Percentiles rank a stretch among this genome's conserved stretches.
phyloP scores from a whole-genome alignment of 1,140 invertebrate species.

The Calliphora vicina region DNA sequence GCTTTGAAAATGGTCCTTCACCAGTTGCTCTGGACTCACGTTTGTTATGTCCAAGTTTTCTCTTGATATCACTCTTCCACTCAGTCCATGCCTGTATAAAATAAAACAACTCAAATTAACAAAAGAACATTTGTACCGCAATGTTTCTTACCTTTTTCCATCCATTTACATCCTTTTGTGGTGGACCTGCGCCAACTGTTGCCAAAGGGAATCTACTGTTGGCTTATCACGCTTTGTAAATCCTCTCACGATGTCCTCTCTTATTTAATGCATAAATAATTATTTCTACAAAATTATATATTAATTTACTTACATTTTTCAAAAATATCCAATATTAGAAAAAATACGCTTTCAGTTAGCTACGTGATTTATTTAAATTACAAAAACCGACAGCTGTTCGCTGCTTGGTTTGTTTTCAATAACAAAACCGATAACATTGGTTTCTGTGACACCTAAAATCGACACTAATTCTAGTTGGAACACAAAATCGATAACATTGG shows the following conservation, averaged over 20 bases:
- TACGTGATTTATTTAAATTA: no score
- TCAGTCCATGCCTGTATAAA: constrained; percentile 11
- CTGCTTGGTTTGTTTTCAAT: no score
- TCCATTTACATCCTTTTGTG: constrained; percentile 8
- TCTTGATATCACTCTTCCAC: neutral
- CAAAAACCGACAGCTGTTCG: no score
- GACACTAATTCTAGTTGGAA: no score
- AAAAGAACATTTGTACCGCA: neutral
- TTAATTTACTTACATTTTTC: constrained; percentile 24
- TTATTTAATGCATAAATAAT: neutral
- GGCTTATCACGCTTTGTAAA: constrained; percentile 24
- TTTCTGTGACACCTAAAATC: no score
- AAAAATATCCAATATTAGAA: neutral
- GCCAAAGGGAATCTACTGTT: constrained; percentile 6
- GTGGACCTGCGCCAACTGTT: neutral
- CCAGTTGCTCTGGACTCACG: neutral
- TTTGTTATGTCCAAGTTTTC: neutral
- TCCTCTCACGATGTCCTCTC: neutral
- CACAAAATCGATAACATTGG: no score
- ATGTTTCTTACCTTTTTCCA: constrained; percentile 9
- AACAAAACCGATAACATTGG: no score
- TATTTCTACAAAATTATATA: neutral
- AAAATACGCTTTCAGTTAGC: neutral
- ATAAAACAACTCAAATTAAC: neutral
- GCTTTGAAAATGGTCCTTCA: neutral